A percentile compares a stretch with the other conserved stretches of the same genome.
These are phyloP conservation scores for Pseudomyrmex dendroicus DNA, from an alignment of 1,140 invertebrate species.

Conservation along the genomic window DNA sequence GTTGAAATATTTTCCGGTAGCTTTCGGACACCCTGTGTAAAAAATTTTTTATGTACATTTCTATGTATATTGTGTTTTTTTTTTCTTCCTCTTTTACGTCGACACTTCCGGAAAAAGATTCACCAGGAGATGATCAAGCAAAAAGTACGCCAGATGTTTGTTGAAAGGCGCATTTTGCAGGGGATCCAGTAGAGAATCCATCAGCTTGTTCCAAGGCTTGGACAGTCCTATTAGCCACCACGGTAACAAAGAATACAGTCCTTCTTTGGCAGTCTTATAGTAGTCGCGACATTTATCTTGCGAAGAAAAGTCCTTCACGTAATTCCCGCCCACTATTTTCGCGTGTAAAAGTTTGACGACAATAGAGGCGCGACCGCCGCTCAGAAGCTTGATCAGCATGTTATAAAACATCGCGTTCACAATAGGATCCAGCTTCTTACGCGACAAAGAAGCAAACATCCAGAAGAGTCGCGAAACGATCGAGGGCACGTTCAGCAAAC, in stretches of 20 bases:
- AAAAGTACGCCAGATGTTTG: slow-evolving; percentile 84
- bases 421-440: slow-evolving; percentile 77
- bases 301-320: slow-evolving; percentile 52
- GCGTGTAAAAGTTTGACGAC: slow-evolving; percentile 80
- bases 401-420: slow-evolving; percentile 76
- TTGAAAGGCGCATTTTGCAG: slow-evolving; percentile 81
- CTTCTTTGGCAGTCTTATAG: slow-evolving; percentile 77
- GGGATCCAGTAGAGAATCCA: slow-evolving; percentile 79
- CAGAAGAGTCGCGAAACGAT: slow-evolving; percentile 75
- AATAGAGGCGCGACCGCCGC: slow-evolving; percentile 80
- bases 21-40: too few species aligned
- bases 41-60: too few species aligned
- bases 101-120: slow-evolving; percentile 85
- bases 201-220: slow-evolving; percentile 79
- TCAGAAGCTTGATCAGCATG: slow-evolving; percentile 79
- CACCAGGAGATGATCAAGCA: slow-evolving; percentile 83
- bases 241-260: slow-evolving; percentile 78
- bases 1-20: too few species aligned
- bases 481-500: slow-evolving; percentile 74
- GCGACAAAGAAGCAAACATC: slow-evolving; percentile 77
- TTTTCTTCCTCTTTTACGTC: not conserved
- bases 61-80: too few species aligned
- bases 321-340: slow-evolving; percentile 72
- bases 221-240: slow-evolving; percentile 80
- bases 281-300: slow-evolving; percentile 67